phyloP scores from a whole-genome alignment of 2,888 invertebrate genomes.

The Bombyx huttoni region DNA sequence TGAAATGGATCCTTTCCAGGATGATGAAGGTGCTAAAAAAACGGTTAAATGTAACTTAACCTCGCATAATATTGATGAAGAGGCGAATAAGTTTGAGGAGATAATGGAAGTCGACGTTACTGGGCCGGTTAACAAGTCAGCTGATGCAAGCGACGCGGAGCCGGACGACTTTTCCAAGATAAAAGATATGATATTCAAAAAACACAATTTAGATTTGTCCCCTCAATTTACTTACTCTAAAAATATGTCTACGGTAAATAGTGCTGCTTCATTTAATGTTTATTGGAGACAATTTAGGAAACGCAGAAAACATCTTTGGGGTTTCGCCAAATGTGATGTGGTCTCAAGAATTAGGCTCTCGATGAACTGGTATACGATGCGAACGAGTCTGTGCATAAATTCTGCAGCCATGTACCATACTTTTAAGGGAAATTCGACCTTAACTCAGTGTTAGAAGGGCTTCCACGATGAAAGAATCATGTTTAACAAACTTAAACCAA shows the following conservation, averaged over 20 bases:
- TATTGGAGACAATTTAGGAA: too few relatives aligned
- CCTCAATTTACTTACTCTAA: conserved; percentile 52
- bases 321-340: too few relatives aligned
- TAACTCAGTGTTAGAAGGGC: too few relatives aligned
- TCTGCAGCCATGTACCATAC: too few relatives aligned
- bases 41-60: conserved; percentile 31
- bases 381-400: too few relatives aligned
- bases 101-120: conserved; percentile 14
- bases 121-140: conserved; percentile 23
- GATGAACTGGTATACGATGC: too few relatives aligned
- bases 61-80: conserved; percentile 17
- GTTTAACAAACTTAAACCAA: too few relatives aligned
- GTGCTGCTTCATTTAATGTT: background rate
- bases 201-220: conserved; percentile 46
- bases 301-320: too few relatives aligned
- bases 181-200: conserved; percentile 42
- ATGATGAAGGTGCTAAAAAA: conserved; percentile 22
- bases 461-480: too few relatives aligned
- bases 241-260: conserved; percentile 12
- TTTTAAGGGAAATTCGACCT: too few relatives aligned
- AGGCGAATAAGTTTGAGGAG: conserved; percentile 8
- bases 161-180: conserved; percentile 35
- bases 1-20: background rate
- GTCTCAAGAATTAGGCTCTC: too few relatives aligned
- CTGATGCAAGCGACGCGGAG: conserved; percentile 23